phyloP scores from a whole-genome alignment of 2,888 invertebrate species.

The Acrocyrtus sp. region DNA sequence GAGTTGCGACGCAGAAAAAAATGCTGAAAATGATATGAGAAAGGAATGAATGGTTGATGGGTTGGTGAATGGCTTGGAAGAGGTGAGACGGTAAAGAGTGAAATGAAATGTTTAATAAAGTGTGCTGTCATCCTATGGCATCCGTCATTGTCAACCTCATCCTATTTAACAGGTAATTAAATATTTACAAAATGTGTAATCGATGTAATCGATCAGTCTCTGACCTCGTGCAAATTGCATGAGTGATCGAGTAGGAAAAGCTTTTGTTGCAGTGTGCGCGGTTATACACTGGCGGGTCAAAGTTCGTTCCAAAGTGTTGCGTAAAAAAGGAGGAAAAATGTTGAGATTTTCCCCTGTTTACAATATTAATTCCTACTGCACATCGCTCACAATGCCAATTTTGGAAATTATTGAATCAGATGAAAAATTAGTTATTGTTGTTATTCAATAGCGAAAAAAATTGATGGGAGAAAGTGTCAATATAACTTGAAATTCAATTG shows the following conservation, averaged over 20 bases:
- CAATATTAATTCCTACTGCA: too few species aligned
- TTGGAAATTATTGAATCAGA: too few species aligned
- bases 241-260: too few species aligned
- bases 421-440: too few species aligned
- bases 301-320: slow-evolving; percentile 14
- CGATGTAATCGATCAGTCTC: slow-evolving; percentile 3
- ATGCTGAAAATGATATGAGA: not conserved
- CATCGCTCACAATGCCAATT: too few species aligned
- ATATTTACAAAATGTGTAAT: slow-evolving; percentile 31
- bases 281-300: slow-evolving; percentile 6
- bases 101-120: slow-evolving; percentile 16
- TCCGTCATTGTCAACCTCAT: slow-evolving; percentile 11
- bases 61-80: not conserved
- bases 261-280: not conserved
- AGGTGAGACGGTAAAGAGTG: not conserved
- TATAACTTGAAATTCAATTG: too few species aligned
- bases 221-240: slow-evolving; percentile 22
- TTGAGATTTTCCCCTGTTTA: too few species aligned
- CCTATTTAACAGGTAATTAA: slow-evolving; percentile 3
- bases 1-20: slow-evolving; percentile 13
- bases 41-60: slow-evolving; percentile 6
- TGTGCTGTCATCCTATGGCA: too few species aligned
- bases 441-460: too few species aligned
- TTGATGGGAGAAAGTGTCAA: too few species aligned
- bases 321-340: too few species aligned